These are phyloP conservation scores for Grammomys surdaster DNA, from an alignment of 2,113 vertebrate genomes.

Conservation along the genomic window DNA sequence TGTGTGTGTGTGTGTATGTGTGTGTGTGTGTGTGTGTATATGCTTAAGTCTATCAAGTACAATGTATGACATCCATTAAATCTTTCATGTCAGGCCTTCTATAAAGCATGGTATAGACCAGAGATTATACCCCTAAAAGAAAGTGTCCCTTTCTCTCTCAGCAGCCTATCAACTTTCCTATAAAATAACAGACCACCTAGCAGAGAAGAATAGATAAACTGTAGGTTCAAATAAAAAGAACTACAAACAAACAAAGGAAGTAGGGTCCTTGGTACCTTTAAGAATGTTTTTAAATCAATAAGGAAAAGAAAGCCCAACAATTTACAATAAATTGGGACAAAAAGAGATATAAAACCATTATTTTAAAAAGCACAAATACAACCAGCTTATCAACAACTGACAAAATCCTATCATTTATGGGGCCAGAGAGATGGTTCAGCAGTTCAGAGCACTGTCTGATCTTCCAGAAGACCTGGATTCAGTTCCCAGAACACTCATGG, in stretches of 20 bases:
- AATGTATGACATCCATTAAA: neutral
- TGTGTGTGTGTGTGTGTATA: neutral
- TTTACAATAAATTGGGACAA: neutral
- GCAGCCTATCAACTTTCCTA: neutral
- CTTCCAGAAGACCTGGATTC: neutral
- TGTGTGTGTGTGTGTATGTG: neutral
- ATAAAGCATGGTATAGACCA: neutral
- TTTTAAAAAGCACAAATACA: neutral
- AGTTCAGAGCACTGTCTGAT: neutral
- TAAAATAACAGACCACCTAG: neutral
- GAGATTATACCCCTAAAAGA: neutral
- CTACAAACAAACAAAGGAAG: neutral
- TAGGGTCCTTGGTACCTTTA: neutral
- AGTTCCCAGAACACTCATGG: neutral
- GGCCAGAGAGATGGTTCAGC: neutral
- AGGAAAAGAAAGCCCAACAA: neutral
- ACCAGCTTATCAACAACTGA: neutral
- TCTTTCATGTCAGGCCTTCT: neutral
- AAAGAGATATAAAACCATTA: neutral
- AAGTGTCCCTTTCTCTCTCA: neutral
- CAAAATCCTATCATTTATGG: neutral
- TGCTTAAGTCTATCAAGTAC: neutral
- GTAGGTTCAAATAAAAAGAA: constrained; percentile 8
- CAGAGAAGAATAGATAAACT: neutral
- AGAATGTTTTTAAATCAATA: neutral